Conservation (phyloP, 1,140 invertebrate species). For the Schlechtendalia chinensis region DNA sequence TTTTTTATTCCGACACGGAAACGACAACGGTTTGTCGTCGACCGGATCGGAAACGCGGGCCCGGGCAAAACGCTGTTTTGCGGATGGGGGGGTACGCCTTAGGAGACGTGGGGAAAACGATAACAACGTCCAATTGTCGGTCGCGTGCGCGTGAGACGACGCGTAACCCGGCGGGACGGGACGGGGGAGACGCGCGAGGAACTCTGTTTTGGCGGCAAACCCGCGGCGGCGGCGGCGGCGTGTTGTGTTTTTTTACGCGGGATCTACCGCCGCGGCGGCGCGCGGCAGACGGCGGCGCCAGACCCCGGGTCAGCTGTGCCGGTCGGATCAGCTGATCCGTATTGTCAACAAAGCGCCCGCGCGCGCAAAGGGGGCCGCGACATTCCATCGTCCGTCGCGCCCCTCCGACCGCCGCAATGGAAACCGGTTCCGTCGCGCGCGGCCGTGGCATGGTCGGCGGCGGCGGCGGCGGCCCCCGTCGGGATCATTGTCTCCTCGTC, state of each 20-base stretch:
- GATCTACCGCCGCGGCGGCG: conserved; percentile 1
- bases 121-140: background rate
- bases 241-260: conserved; percentile 41
- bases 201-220: conserved; percentile 45
- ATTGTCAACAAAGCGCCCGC: conserved; percentile 48
- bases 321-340: conserved; percentile 37
- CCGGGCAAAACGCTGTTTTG: no score
- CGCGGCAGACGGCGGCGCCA: conserved; percentile 30
- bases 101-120: background rate
- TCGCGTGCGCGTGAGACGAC: background rate
- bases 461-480: background rate
- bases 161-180: background rate
- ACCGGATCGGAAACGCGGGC: no score
- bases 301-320: conserved; percentile 46
- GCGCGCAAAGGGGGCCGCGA: conserved; percentile 22
- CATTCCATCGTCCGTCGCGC: conserved; percentile 26
- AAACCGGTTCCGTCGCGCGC: conserved; percentile 37
- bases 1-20: no score
- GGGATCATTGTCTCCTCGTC: conserved; percentile 44
- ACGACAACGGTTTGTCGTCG: no score
- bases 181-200: background rate
- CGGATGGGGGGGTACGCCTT: no score
- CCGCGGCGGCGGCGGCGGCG: background rate
- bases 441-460: background rate
- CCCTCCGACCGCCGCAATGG: background rate